Evolutionary conservation across 2,888 invertebrate species (phyloP).

Genomic region (Portevinia maculata): DNA sequence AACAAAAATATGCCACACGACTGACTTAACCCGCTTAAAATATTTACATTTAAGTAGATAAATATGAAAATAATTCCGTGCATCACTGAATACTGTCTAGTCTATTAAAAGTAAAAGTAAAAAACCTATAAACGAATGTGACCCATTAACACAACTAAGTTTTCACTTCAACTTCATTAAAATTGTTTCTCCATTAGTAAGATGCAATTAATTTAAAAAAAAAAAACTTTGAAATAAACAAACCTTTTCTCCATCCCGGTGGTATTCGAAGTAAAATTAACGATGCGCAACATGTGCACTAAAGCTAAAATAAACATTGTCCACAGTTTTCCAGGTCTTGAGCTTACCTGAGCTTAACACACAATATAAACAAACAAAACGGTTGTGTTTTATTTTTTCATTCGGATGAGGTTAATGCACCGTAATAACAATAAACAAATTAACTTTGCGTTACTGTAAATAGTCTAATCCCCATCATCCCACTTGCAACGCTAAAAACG

Average conservation of each 20-base stretch:
- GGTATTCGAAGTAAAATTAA: slow-evolving; percentile 25
- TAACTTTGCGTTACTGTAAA: slow-evolving; percentile 24
- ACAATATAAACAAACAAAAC: slow-evolving; percentile 49
- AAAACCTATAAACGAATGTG: no score
- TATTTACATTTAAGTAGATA: no score
- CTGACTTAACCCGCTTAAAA: no score
- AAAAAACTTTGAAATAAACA: slow-evolving; percentile 31
- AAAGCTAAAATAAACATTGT: slow-evolving; percentile 46
- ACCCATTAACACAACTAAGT: background rate
- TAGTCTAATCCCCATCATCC: background rate
- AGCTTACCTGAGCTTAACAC: slow-evolving; percentile 46
- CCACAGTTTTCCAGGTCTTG: slow-evolving; percentile 15
- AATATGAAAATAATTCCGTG: no score
- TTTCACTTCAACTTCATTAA: slow-evolving; percentile 19
- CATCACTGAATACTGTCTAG: no score
- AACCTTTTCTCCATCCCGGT: slow-evolving; percentile 1
- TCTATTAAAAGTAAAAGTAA: no score
- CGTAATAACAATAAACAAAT: slow-evolving; percentile 49
- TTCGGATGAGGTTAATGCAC: slow-evolving; percentile 52
- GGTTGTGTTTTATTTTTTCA: slow-evolving; percentile 10
- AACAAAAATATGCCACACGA: no score
- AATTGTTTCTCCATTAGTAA: slow-evolving; percentile 24
- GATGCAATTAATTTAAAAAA: slow-evolving; percentile 26
- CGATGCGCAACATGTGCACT: slow-evolving; percentile 48
- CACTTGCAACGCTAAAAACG: no score